phyloP scores from a whole-genome alignment of 2,797 vertebrate genomes.

The Natrix natrix region DNA sequence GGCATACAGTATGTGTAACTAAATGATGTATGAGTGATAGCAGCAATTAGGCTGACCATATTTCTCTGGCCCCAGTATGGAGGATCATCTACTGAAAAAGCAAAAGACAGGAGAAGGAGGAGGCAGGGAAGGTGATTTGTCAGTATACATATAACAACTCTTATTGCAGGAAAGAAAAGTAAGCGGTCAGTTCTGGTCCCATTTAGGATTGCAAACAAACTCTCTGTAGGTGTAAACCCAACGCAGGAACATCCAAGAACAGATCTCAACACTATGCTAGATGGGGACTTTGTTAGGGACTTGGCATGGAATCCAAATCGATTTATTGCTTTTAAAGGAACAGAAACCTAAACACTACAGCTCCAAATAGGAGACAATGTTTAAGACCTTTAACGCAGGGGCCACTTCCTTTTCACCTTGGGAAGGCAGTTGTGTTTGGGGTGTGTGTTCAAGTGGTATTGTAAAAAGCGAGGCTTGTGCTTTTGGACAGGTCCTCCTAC shows the following conservation, averaged over 20 bases:
- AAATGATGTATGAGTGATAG: background rate
- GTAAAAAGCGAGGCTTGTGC: background rate
- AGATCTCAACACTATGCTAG: background rate
- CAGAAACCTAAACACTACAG: background rate
- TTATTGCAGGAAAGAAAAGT: background rate
- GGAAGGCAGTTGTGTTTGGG: background rate
- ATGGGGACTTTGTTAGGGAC: background rate
- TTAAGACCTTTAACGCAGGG: background rate
- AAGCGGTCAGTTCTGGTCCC: background rate
- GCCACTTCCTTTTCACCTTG: background rate
- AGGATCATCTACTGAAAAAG: background rate
- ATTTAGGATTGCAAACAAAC: background rate
- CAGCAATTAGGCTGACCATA: background rate
- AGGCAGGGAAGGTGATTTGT: background rate
- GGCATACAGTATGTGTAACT: background rate
- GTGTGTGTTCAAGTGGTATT: background rate
- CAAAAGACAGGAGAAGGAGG: background rate
- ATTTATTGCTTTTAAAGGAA: background rate
- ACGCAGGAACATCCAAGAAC: background rate
- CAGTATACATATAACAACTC: background rate
- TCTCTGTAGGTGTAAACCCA: background rate
- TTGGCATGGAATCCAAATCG: background rate
- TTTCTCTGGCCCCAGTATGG: background rate
- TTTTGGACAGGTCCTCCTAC: background rate
- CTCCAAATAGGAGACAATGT: background rate